Base-by-base conservation (phyloP, 2,888 invertebrate species). In the Orchesellides sinensis region DNA sequence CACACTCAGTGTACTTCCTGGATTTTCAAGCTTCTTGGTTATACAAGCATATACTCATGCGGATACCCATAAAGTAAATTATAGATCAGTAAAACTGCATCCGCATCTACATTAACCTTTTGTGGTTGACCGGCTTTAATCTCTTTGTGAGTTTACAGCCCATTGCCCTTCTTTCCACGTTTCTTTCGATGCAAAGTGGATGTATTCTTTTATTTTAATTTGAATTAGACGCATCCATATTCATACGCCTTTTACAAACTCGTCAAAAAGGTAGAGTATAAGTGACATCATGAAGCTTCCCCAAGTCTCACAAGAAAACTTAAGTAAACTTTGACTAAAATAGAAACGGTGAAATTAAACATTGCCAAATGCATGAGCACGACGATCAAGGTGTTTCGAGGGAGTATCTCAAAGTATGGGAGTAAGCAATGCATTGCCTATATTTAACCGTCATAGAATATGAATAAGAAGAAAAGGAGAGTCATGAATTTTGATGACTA, bases 401-500 rank as follows among this genome's bases (percentile, higher is more conserved):
- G 73, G 66, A 80, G 23, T 49, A 80, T 73, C 66, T 63, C 70
- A 79, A 66, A 73, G 49, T 8, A 59, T 21, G 21, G 14, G 17
- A 32, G n/a, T n/a, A n/a, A n/a, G n/a, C n/a, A n/a, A n/a, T n/a
- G 40, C 45, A 69, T 54, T 79, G n/a, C 72, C 65, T 14, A 65
- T 25, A 61, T 17, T 47, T 47, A n/a, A 54, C 21, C 23, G 5
- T 59, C 3, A 59, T 8, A 17, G 17, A n/a, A 35, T 61, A 59
- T 52, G 52, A 10, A 52, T n/a, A 54, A 61, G 65, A 78, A 63
- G 63, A 52, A 56, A 40, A 79, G 54, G 25, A 70, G 45, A 63
- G 72, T 52, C 70, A 79, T 79, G 79, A 79, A 79, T 79, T 79
- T 79, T 79, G 79, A 79, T 79, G 70, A 78, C 78, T 78, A 78